phyloP scores from a whole-genome alignment of 2,888 invertebrate species.

The Drosophila lacicola region DNA sequence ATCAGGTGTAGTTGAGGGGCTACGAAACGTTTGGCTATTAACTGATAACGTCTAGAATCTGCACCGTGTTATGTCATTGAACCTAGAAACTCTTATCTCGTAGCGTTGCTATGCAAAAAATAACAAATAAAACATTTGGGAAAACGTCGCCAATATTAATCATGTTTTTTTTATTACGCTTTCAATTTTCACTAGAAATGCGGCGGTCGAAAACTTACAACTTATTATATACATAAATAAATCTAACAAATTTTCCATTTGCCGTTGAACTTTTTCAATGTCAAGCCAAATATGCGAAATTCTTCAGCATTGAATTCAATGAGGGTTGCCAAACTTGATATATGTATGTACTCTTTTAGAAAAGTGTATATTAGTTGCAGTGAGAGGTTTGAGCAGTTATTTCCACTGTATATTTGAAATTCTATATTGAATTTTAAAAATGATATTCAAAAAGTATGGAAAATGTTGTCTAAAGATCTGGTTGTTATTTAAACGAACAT shows the following conservation, averaged over 20 bases:
- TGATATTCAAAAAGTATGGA: too few species aligned
- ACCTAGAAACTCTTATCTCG: slow-evolving; percentile 59
- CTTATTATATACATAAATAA: not conserved
- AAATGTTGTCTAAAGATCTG: slow-evolving; percentile 6
- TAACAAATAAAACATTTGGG: slow-evolving; percentile 1
- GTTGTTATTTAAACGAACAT: not conserved
- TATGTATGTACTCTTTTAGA: not conserved
- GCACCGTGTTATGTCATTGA: slow-evolving; percentile 56
- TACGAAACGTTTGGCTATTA: slow-evolving; percentile 6
- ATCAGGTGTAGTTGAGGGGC: slow-evolving; percentile 30
- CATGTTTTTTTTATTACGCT: not conserved
- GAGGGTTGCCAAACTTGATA: slow-evolving; percentile 6
- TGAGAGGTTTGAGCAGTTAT: not conserved
- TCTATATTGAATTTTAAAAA: not conserved
- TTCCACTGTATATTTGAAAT: not conserved
- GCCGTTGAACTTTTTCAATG: slow-evolving; percentile 46
- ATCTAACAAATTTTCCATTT: slow-evolving; percentile 29
- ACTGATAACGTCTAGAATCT: slow-evolving; percentile 28
- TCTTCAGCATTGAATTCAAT: slow-evolving; percentile 24
- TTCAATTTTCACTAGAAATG: not conserved
- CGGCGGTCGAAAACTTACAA: too few species aligned
- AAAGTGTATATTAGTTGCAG: not conserved
- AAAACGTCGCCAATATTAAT: slow-evolving; percentile 10
- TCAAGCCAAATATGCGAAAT: slow-evolving; percentile 40
- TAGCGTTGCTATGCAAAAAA: slow-evolving; percentile 55